A percentile compares a stretch with the other conserved stretches of the same genome.
Evolutionary conservation across 1,140 invertebrate genomes (phyloP).

Genomic region (Pogonomyrmex barbatus): DNA sequence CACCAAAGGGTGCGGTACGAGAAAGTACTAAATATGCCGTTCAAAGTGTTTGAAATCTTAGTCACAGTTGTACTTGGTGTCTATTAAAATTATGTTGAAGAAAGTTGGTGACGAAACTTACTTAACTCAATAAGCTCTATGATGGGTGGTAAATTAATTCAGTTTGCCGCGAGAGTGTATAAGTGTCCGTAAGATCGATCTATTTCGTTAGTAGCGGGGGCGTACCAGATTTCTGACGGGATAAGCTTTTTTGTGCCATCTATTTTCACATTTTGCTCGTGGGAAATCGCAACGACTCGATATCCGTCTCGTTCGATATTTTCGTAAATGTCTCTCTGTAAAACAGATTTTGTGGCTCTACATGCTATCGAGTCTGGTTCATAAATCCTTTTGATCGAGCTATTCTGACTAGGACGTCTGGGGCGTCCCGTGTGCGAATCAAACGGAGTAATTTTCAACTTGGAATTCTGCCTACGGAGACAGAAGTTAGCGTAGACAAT

Average conservation of each 20-base stretch:
- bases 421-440: constrained; percentile 15
- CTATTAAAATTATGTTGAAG: constrained; percentile 25
- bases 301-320: constrained; percentile 21
- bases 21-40: neutral
- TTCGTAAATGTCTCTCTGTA: constrained; percentile 42
- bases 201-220: neutral
- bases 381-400: constrained; percentile 54
- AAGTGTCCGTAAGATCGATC: constrained; percentile 24
- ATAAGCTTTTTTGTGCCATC: constrained; percentile 8
- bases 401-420: neutral
- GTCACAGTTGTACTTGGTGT: constrained; percentile 11
- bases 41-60: constrained; percentile 6
- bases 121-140: constrained; percentile 22
- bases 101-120: constrained; percentile 18
- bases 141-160: constrained; percentile 22
- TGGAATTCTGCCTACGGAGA: constrained; percentile 26
- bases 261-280: constrained; percentile 39
- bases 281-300: constrained; percentile 43
- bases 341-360: constrained; percentile 54
- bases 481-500: constrained; percentile 28
- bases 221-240: constrained; percentile 11
- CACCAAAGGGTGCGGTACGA: neutral
- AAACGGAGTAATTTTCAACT: constrained; percentile 50
- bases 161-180: neutral
- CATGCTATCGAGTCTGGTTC: constrained; percentile 14